Evolutionary conservation across 2,797 vertebrate species (phyloP).

Genomic region (Paramormyrops hopkinsi): DNA sequence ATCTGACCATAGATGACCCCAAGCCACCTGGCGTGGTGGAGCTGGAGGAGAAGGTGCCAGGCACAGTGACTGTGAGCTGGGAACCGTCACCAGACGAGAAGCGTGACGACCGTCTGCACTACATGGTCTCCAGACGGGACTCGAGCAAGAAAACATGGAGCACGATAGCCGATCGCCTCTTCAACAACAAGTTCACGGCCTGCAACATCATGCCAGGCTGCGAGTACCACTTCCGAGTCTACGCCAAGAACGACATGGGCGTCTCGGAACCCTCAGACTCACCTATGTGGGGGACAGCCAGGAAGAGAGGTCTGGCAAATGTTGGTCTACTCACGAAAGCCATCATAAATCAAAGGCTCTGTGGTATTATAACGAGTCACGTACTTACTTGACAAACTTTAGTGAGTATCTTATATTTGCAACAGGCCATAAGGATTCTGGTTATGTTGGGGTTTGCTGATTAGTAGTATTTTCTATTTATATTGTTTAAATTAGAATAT

Average conservation of each 20-base stretch:
- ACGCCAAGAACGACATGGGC: conserved; percentile 77
- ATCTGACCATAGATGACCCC: conserved; percentile 59
- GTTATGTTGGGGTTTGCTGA: not conserved
- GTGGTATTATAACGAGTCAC: not conserved
- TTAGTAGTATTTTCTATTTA: not conserved
- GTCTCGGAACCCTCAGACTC: conserved; percentile 71
- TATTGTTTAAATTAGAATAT: not conserved
- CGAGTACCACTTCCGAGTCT: conserved; percentile 74
- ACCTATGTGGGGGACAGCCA: conserved; percentile 64
- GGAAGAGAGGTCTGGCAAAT: conserved; percentile 57
- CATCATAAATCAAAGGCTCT: not conserved
- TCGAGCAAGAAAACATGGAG: conserved; percentile 61
- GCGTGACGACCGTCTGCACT: conserved; percentile 63
- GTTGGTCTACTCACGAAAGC: not conserved
- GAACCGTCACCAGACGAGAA: conserved; percentile 74
- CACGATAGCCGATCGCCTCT: conserved; percentile 64
- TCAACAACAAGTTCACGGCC: conserved; percentile 76
- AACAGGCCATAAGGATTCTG: not conserved
- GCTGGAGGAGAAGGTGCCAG: conserved; percentile 71
- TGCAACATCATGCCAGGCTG: conserved; percentile 66
- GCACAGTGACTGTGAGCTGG: conserved; percentile 74
- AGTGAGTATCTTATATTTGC: not conserved
- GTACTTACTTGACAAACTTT: not conserved
- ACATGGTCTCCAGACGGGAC: conserved; percentile 67
- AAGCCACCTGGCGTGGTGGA: conserved; percentile 66